Evolutionary conservation across 2,797 vertebrate species (phyloP), one percentile per base, ranked within the genome.

Genomic region (Cirrhinus molitorella): DNA sequence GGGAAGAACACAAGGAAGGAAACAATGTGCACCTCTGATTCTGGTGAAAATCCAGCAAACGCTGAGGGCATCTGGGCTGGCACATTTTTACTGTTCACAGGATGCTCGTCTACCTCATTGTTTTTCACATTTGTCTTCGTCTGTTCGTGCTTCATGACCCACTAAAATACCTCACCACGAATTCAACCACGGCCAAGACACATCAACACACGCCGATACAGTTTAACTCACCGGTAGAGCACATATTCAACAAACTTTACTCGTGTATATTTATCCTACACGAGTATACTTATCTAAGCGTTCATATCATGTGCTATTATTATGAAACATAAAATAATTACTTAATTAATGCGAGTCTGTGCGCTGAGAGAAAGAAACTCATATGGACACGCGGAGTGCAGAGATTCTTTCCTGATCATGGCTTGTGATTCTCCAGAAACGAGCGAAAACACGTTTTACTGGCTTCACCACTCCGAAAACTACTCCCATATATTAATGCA

Each of bases 391-490:
- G 80, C 66, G 66, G 55, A 63, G 70, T 43, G 3, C 40, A 51
- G 55, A 79, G 63, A 79, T 90, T 85, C 53, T 68, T 88, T 83
- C 51, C 87, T 85, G 80, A 88, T 91, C 83, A 85, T 89, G 90
- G 90, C 88, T 86, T 91, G 92, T 84, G 91, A 91, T 40, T 91
- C 93, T 89, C 86, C 86, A 88, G 85, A 91, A 92, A 89, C 91
- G 86, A 88, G 87, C 76, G 87, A 90, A 96, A 98, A 98, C 97
- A 95, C 94, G 96, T 97, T 93, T 59, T 92, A 98, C 97, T 95
- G 95, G 96, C 96, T 96, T 91, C 91, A 93, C 96, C 93, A 95
- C 94, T 96, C 92, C 91, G 74, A 88, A 66, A 93, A 91, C 92
- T 91, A 93, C 91, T 92, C 93, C 90, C 87, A 89, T 88, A 89